Conservation (phyloP, 1,140 invertebrate species). For the Danaus melanippus region DNA sequence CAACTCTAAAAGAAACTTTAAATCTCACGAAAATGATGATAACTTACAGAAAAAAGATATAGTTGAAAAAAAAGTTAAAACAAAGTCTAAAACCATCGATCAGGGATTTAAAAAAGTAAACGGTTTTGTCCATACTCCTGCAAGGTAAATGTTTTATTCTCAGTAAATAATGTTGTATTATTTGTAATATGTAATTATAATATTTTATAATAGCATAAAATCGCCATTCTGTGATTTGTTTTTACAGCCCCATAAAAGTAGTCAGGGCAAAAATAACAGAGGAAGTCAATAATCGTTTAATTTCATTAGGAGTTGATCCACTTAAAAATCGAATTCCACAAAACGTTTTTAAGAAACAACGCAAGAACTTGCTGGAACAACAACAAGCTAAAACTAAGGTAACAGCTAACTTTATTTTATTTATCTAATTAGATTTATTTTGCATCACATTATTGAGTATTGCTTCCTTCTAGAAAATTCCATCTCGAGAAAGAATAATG, state of each 20-base stretch:
- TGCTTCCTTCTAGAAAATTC: conserved; percentile 62
- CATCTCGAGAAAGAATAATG: conserved; percentile 64
- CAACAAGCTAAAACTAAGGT: conserved; percentile 71
- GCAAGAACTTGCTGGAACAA: conserved; percentile 68
- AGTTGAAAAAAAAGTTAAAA: conserved; percentile 11
- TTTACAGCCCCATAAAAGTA: conserved; percentile 52
- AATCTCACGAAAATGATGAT: neutral
- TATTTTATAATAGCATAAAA: neutral
- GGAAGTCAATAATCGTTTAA: conserved; percentile 66
- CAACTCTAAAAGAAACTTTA: conserved; percentile 1
- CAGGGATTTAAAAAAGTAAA: conserved; percentile 18
- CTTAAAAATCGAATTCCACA: conserved; percentile 69
- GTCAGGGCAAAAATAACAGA: conserved; percentile 59
- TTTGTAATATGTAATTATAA: neutral
- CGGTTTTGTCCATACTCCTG: conserved; percentile 21
- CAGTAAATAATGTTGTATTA: neutral
- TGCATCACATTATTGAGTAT: neutral
- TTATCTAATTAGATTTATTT: neutral
- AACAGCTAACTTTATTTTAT: conserved; percentile 14
- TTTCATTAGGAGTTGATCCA: conserved; percentile 73
- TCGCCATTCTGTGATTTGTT: neutral
- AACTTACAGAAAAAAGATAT: conserved; percentile 10
- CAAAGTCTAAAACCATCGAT: conserved; percentile 16
- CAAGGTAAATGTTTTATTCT: conserved; percentile 29
- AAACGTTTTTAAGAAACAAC: conserved; percentile 68